Conservation (phyloP, 2,888 invertebrate genomes). For the Eurytoma californica region DNA sequence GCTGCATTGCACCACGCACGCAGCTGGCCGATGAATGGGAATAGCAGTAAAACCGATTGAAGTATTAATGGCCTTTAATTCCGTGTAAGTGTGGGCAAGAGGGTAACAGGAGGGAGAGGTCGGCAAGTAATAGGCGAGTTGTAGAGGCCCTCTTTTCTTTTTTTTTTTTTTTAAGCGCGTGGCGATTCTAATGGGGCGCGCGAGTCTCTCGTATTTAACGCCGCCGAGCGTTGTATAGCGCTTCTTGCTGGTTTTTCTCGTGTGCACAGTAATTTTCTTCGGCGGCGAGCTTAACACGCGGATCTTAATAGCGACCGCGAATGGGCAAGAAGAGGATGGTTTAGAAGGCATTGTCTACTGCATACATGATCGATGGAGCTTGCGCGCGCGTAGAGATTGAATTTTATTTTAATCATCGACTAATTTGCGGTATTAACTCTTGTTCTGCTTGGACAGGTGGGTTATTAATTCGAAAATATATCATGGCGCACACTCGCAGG, state of each 20-base stretch:
- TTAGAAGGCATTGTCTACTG: neutral
- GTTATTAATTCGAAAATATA: conserved; percentile 23
- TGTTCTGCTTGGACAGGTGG: neutral
- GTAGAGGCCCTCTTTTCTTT: neutral
- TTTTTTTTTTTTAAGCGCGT: neutral
- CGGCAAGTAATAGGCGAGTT: conserved; percentile 15
- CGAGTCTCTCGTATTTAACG: neutral
- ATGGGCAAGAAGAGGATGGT: neutral
- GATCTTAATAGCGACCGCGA: conserved; percentile 11
- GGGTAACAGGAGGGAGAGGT: neutral
- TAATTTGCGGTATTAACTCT: neutral
- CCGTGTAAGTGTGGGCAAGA: neutral
- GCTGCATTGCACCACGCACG: neutral
- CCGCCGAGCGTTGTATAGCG: neutral
- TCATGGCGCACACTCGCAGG: too few species aligned
- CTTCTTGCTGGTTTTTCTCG: neutral
- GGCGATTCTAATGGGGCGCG: conserved; percentile 19
- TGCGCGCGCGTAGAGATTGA: neutral
- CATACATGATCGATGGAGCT: conserved; percentile 1
- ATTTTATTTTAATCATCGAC: conserved; percentile 1
- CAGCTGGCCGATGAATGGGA: conserved; percentile 43
- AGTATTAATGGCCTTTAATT: conserved; percentile 45
- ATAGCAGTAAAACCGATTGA: conserved; percentile 45
- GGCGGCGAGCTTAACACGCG: neutral
- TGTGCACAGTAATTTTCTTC: conserved; percentile 15